phyloP scores from a whole-genome alignment of 2,797 vertebrate genomes.

The Catamblyrhynchus diadema region DNA sequence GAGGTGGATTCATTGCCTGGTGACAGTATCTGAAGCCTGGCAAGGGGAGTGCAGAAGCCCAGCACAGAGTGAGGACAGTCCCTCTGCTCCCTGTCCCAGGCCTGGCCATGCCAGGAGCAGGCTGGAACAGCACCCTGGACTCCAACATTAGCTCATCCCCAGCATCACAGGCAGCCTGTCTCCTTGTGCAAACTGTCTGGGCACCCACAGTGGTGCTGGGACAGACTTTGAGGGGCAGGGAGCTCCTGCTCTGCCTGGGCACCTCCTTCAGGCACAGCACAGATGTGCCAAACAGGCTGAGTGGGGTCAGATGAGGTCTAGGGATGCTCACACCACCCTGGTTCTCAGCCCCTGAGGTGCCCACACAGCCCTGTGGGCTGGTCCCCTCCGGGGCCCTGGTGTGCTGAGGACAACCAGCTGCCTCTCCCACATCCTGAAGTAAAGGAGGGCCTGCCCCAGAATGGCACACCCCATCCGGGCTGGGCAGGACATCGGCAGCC shows the following conservation, averaged over 20 bases:
- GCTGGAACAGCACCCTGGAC: background rate
- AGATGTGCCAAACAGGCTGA: background rate
- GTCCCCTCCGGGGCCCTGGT: accelerated
- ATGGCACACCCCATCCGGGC: background rate
- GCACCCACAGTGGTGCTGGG: background rate
- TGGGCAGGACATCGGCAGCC: background rate
- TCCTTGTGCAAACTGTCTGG: background rate
- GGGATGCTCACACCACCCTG: background rate
- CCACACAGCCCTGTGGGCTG: background rate
- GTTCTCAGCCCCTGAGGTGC: background rate
- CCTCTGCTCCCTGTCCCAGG: background rate
- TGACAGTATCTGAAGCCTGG: background rate
- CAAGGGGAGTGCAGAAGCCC: background rate
- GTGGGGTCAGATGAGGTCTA: background rate
- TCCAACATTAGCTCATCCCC: background rate
- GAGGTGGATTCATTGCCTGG: too few species aligned
- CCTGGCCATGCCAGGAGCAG: background rate
- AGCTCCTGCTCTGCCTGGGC: background rate
- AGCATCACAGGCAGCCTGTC: background rate
- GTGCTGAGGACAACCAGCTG: background rate
- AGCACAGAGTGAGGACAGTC: background rate
- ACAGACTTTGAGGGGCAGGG: background rate
- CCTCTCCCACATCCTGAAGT: background rate
- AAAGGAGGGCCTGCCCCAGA: background rate
- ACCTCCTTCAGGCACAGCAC: background rate